phyloP scores from a whole-genome alignment of 2,888 invertebrate genomes.

The Phortica okadai region DNA sequence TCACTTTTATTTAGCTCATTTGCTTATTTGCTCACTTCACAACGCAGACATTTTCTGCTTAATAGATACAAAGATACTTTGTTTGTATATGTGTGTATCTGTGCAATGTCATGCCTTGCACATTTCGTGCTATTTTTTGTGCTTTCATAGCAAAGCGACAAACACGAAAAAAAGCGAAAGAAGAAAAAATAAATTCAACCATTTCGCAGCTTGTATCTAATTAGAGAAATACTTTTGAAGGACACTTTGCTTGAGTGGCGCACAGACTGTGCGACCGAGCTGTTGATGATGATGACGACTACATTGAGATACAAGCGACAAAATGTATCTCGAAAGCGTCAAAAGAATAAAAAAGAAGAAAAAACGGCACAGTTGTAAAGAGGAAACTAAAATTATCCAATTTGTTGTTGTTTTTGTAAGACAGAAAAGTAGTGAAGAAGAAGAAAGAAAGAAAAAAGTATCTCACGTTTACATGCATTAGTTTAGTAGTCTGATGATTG shows the following conservation, averaged over 20 bases:
- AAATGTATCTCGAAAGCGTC: not conserved
- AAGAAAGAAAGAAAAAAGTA: not conserved
- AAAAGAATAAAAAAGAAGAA: not conserved
- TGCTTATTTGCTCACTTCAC: not conserved
- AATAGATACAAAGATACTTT: not conserved
- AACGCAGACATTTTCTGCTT: not conserved
- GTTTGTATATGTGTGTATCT: conserved; percentile 20
- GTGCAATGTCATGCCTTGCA: conserved; percentile 38
- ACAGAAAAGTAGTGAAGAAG: not conserved
- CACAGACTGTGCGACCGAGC: conserved; percentile 45
- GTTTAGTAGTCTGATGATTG: not conserved
- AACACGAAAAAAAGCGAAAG: not conserved
- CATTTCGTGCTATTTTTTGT: conserved; percentile 23
- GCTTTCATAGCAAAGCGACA: conserved; percentile 7
- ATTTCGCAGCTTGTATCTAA: conserved; percentile 66
- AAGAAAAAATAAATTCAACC: conserved; percentile 37
- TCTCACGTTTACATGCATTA: conserved; percentile 9
- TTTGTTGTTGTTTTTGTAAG: conserved; percentile 16
- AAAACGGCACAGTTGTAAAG: not conserved
- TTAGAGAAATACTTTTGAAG: conserved; percentile 72
- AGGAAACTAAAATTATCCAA: conserved; percentile 28
- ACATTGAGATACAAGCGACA: not conserved
- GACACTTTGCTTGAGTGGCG: conserved; percentile 63
- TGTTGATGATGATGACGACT: not conserved
- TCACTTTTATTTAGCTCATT: not conserved